Conservation (phyloP, 2,113 vertebrate species). For the Heliornis fulica region DNA sequence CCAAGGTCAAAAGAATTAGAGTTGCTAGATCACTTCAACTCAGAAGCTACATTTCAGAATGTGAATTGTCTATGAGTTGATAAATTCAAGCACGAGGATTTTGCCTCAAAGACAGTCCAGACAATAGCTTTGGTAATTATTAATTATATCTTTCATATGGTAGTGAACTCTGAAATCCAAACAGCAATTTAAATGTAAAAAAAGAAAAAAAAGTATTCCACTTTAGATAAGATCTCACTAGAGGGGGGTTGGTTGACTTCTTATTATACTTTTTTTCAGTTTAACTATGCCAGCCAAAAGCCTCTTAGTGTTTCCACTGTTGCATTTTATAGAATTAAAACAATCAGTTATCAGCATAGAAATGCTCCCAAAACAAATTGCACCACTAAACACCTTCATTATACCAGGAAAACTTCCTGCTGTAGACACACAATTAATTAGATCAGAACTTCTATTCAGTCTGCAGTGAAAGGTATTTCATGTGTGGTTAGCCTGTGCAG, state of each 20-base stretch:
- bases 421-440: not conserved
- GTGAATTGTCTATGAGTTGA: not conserved
- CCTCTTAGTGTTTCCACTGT: not conserved
- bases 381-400: not conserved
- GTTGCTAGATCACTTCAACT: rapidly evolving
- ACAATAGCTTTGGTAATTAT: not conserved
- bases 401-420: constrained; percentile 1
- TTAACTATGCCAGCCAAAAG: constrained; percentile 9
- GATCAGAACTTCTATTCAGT: not conserved
- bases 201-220: not conserved
- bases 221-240: constrained; percentile 32
- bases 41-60: not conserved
- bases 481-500: not conserved
- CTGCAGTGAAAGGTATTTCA: not conserved
- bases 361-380: constrained; percentile 22
- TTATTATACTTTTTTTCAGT: not conserved
- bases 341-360: constrained; percentile 20
- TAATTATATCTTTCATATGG: not conserved
- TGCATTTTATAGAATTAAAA: constrained; percentile 1
- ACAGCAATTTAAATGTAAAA: constrained; percentile 1
- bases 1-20: not conserved
- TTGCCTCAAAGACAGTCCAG: not conserved
- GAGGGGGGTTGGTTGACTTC: not conserved
- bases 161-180: not conserved
- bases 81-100: not conserved